phyloP scores from a whole-genome alignment of 1,140 invertebrate species.

The Cotesia chilonis region DNA sequence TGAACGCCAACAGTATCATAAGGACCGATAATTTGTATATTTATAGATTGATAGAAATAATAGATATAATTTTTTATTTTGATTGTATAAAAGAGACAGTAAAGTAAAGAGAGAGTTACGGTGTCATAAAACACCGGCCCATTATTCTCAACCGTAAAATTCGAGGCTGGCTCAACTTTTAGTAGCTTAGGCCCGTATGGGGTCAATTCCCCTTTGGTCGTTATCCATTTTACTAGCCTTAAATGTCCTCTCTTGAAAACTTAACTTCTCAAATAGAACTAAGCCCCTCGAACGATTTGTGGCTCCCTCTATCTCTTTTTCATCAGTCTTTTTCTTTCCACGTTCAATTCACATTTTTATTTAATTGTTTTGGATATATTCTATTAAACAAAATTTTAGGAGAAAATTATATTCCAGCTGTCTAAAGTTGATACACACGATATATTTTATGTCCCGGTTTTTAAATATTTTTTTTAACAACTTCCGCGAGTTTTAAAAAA shows the following conservation, averaged over 20 bases:
- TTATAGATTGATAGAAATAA: too few relatives aligned
- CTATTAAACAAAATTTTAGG: too few relatives aligned
- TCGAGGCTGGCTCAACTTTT: slow-evolving; percentile 33
- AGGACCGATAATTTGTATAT: too few relatives aligned
- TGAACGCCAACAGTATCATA: too few relatives aligned
- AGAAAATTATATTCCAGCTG: too few relatives aligned
- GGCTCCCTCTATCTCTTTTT: slow-evolving; percentile 8
- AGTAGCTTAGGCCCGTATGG: slow-evolving; percentile 40
- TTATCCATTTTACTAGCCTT: slow-evolving; percentile 58
- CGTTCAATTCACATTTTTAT: slow-evolving; percentile 3
- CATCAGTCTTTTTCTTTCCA: background rate
- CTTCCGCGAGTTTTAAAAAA: background rate
- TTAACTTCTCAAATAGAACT: slow-evolving; percentile 16
- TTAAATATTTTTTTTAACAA: background rate
- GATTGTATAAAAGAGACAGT: too few relatives aligned
- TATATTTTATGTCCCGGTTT: too few relatives aligned
- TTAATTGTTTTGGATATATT: too few relatives aligned
- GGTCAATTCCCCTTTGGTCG: slow-evolving; percentile 43
- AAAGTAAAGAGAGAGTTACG: slow-evolving; percentile 1
- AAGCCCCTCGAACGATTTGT: slow-evolving; percentile 9
- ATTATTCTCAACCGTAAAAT: slow-evolving; percentile 56
- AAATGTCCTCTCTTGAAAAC: slow-evolving; percentile 34
- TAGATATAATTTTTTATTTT: too few relatives aligned
- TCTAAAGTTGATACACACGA: too few relatives aligned
- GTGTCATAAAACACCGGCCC: slow-evolving; percentile 48